Conservation (phyloP, 2,888 invertebrate species). For the Mayetiola destructor region DNA sequence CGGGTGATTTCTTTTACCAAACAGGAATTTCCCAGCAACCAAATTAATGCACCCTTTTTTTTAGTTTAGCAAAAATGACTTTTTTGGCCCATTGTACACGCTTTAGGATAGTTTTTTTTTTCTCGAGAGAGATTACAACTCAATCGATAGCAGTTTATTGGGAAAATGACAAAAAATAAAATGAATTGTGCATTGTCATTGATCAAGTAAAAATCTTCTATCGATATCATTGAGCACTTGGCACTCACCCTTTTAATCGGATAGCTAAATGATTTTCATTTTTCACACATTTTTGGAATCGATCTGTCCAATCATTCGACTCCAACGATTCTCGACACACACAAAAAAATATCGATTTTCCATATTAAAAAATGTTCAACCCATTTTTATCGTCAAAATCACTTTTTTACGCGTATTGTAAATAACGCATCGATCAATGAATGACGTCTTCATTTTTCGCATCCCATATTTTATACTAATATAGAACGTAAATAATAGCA, state of each 20-base stretch:
- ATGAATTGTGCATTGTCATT: not conserved
- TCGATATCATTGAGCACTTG: not conserved
- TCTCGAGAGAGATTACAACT: conserved; percentile 7
- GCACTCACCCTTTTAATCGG: conserved; percentile 14
- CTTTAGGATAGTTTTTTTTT: too few relatives aligned
- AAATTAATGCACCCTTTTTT: conserved; percentile 11
- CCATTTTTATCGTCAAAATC: too few relatives aligned
- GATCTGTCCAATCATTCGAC: not conserved
- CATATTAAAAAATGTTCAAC: too few relatives aligned
- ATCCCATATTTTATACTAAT: too few relatives aligned
- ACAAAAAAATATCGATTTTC: too few relatives aligned
- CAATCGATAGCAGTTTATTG: too few relatives aligned
- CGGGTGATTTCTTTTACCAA: not conserved
- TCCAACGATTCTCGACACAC: too few relatives aligned
- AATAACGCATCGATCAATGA: too few relatives aligned
- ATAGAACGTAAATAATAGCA: too few relatives aligned
- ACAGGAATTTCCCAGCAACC: not conserved
- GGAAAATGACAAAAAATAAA: not conserved
- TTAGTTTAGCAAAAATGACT: not conserved
- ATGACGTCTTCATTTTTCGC: too few relatives aligned
- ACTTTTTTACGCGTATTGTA: too few relatives aligned
- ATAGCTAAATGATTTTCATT: not conserved
- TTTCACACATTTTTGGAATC: conserved; percentile 15
- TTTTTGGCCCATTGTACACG: too few relatives aligned
- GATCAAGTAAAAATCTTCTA: not conserved